These are phyloP conservation scores for Prionailurus bengalensis DNA, from an alignment of 2,113 vertebrate species.

Conservation along the genomic window DNA sequence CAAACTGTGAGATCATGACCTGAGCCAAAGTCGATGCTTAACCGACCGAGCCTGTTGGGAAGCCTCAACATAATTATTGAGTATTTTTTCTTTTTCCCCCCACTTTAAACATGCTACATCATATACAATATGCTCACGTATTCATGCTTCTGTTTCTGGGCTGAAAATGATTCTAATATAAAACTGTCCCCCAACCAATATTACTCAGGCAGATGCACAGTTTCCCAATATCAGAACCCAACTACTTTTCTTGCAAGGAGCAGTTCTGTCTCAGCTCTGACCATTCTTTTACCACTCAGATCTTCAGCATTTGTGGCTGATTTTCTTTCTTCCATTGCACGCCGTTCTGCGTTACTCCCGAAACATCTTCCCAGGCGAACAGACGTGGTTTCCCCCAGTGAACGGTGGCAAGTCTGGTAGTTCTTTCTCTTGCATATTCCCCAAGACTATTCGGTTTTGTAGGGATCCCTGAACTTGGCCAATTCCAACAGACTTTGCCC, in stretches of 20 bases:
- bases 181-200: background rate
- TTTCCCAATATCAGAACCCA: background rate
- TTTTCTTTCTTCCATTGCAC: background rate
- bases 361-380: background rate
- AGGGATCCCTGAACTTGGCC: background rate
- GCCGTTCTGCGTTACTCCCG: background rate
- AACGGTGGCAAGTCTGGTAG: background rate
- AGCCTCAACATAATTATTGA: background rate
- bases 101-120: background rate
- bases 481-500: background rate
- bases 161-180: background rate
- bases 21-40: too few species aligned
- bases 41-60: background rate
- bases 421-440: background rate
- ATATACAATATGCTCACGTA: background rate
- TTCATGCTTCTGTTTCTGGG: background rate
- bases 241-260: background rate
- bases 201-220: background rate
- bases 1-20: too few species aligned
- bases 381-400: background rate
- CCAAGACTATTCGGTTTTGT: fast-evolving
- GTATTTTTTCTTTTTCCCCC: background rate
- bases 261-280: background rate
- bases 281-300: background rate
- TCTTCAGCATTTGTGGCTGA: background rate